Base-by-base conservation (phyloP, 2,113 vertebrate species). In the Corynorhinus townsendii region DNA sequence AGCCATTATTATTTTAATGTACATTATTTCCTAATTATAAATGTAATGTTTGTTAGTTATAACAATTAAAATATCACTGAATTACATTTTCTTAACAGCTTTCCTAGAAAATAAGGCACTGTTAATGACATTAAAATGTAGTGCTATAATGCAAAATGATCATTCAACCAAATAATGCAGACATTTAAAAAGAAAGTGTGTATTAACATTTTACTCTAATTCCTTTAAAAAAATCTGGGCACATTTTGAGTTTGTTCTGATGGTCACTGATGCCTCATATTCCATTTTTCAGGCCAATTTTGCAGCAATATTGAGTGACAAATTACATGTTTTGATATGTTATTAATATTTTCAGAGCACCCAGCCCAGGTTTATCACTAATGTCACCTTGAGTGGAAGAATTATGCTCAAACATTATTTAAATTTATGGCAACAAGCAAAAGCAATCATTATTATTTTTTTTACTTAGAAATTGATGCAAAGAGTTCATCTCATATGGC, bases 301-400 rank as follows among this genome's bases (percentile, higher is more conserved):
- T 93, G 35, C 56, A 52, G 79, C 71, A 86, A 95, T 95, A 89
- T 83, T 93, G 96, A 97, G 82, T 90, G 93, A 94, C 52, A 97
- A 97, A 90, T 86, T 86, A 91, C 38, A 94, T 59, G 33, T 94
- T 97, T 91, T 96, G 94, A 80, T 96, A 93, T 95, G 69, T 66
- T 95, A 95, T 95, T 96, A 96, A 97, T 95, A 94, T 96, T 96
- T 97, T 97, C 93, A 95, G 91, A 96, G 89, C 89, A 89, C 64
- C 83, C 94, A 94, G 79, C 86, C 79, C 43, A 66, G 54, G 77
- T 93, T 97, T 96, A 96, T 95, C 95, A 93, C 49, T 96, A 90
- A 95, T 96, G 95, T 95, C 96, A 96, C 93, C 89, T 97, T 95
- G 89, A 96, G 72, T 92, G 35, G 56, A 66, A 96, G 91, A 95